Evolutionary conservation across 30 jellyfish, hydroid and myxozoan species (phyloP), one percentile per base, ranked within the genome.

Genomic region (Pseudorhiza aurosa): DNA sequence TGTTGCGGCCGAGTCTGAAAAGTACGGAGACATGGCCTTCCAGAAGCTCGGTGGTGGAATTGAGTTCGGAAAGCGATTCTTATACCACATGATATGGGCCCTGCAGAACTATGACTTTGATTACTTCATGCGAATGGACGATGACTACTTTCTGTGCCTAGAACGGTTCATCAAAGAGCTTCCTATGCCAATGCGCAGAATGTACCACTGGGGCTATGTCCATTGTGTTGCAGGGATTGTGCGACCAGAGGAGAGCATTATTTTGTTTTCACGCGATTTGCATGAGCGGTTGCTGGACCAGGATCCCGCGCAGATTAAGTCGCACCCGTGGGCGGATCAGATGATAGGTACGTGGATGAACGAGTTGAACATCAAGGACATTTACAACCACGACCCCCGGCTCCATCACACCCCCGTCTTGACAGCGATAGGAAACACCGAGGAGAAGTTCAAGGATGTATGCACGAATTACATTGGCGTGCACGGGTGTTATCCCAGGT

Each of bases 1-100:
- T 10, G 49, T 89, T 8, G 4, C 11, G 57, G 37, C 55, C 5
- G 97, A 90, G 75, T 4, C 24, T 5, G 30, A 58, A 26, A 37
- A 18, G 10, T 50, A 75, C 57, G 57, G 67, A n/a, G 97, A 90
- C 73, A 46, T 90, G 17, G 79, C 47, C 10, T 70, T 90, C 51
- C 97, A 90, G 50, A 40, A 71, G 1, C 86, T 83, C 0, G 22
- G 40, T 10, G 96, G 96, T 21, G 97, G 97, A 0, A 83, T 81
- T 40, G 96, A 84, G 29, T 90, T 90, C 68, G 97, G 97, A n/a
- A 71, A 18, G 24, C 65, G 97, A 43, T 90, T 74, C 77, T 37
- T 90, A 75, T 90, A 83, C 65, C 97, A 90, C 81, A 53, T 90
- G 83, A 40, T 64, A 58, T 90, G 96, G 96, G 96, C 97, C 24